Base-by-base conservation (phyloP, 2,113 vertebrate genomes). In the Melozone crissalis region DNA sequence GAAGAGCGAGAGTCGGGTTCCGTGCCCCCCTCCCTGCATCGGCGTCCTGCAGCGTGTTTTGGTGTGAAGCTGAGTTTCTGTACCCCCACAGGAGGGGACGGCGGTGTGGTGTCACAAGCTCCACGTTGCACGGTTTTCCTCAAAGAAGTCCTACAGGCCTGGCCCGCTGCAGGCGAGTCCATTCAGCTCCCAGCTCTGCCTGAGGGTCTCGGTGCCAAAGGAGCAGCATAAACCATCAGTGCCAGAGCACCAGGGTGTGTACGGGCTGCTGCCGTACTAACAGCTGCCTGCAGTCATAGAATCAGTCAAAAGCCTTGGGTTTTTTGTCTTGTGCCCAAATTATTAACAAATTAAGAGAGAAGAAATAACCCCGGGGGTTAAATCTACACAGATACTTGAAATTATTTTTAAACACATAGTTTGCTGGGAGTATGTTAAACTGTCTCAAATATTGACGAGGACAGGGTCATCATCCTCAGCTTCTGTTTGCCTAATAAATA, bases 21-120 rank as follows among this genome's bases (percentile, higher is more conserved):
- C 35, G 0, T 10, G 44, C 1, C 4, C 43, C 22, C 11, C 13
- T 15, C 52, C 0, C 41, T 3, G 31, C 44, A 7, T 0, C 55
- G 3, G 54, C n/a, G 28, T 13, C 3, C 47, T 7, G 39, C 24
- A 1, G 61, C 35, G 11, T 1, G 4, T 9, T 5, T 5, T 3
- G 20, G 26, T 6, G 68, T 41, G 15, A 43, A 43, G 8, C 16
- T 0, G 31, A 7, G 69, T 65, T 26, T 26, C 23, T 15, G 69
- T 10, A 2, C 8, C 44, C 23, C 8, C 23, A 0, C 35, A 0
- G 0, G 17, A 7, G 23, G 26, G 13, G 7, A 9, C 8, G 44
- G 52, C 66, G 3, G 24, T 27, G 39, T 65, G 3, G 0, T 7
- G 20, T 8, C 65, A 8, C 4, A 9, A 35, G 37, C 37, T 66